phyloP scores from a whole-genome alignment of 2,888 invertebrate species.

The Melanophora roralis region DNA sequence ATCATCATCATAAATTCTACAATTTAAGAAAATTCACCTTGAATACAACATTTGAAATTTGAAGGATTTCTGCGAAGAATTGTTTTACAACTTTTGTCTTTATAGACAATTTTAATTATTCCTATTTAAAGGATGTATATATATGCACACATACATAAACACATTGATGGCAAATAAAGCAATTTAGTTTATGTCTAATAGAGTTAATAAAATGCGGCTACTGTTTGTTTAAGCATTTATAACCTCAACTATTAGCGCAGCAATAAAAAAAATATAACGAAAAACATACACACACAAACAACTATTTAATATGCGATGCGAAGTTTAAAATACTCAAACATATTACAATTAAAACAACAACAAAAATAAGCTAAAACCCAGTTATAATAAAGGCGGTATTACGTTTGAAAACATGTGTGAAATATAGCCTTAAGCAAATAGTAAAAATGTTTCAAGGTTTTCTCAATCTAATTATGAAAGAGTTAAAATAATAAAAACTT shows the following conservation, averaged over 20 bases:
- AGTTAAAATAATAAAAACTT: conserved; percentile 39
- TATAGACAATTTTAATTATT: too few species aligned
- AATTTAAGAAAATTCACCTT: background rate
- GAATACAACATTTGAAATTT: background rate
- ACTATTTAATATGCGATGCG: background rate
- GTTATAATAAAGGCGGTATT: conserved; percentile 3
- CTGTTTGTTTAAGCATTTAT: conserved; percentile 52
- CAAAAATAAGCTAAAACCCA: background rate
- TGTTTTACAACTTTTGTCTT: conserved; percentile 6
- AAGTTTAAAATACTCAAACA: conserved; percentile 18
- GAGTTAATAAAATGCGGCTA: conserved; percentile 26
- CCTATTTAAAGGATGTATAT: too few species aligned
- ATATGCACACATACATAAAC: background rate
- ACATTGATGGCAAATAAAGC: background rate
- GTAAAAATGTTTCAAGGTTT: background rate
- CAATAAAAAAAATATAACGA: conserved; percentile 21
- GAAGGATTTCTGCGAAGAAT: background rate
- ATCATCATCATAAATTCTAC: background rate
- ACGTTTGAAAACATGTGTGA: background rate
- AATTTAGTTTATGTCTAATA: background rate
- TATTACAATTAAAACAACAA: conserved; percentile 20
- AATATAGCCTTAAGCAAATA: background rate
- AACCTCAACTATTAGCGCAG: conserved; percentile 32
- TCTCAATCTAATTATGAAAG: conserved; percentile 15
- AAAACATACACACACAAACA: too few species aligned